Evolutionary conservation across 2,797 vertebrate genomes (phyloP).

Genomic region (Dendrocincla fuliginosa): DNA sequence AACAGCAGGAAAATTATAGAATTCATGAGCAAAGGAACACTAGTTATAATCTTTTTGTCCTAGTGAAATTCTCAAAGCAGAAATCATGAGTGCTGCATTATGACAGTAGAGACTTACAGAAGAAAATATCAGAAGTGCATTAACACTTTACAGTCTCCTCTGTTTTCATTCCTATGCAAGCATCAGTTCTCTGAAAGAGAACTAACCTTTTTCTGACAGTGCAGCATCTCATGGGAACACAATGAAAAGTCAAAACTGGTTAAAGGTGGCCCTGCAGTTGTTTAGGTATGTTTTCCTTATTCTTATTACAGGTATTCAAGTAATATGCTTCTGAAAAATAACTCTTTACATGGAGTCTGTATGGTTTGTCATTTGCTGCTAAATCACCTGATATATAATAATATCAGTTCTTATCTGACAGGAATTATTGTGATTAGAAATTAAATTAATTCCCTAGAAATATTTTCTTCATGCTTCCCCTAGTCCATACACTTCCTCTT

Average conservation of each 20-base stretch:
- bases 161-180: neutral
- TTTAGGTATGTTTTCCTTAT: neutral
- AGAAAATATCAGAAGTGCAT: neutral
- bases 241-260: neutral
- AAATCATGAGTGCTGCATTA: neutral
- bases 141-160: neutral
- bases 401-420: neutral
- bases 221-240: neutral
- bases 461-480: neutral
- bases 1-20: neutral
- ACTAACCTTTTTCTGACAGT: neutral
- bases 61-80: neutral
- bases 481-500: neutral
- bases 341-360: neutral
- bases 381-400: neutral
- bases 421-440: neutral
- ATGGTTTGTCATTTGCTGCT: neutral
- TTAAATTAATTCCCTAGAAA: neutral
- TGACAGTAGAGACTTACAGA: neutral
- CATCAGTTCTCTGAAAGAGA: neutral
- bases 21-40: neutral
- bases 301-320: neutral
- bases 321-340: neutral
- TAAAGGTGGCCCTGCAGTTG: neutral
- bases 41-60: neutral